Percentiles rank a stretch among this genome's conserved stretches.
Evolutionary conservation across 2,113 vertebrate species (phyloP).

Genomic region (Trematocara unimaculatum): DNA sequence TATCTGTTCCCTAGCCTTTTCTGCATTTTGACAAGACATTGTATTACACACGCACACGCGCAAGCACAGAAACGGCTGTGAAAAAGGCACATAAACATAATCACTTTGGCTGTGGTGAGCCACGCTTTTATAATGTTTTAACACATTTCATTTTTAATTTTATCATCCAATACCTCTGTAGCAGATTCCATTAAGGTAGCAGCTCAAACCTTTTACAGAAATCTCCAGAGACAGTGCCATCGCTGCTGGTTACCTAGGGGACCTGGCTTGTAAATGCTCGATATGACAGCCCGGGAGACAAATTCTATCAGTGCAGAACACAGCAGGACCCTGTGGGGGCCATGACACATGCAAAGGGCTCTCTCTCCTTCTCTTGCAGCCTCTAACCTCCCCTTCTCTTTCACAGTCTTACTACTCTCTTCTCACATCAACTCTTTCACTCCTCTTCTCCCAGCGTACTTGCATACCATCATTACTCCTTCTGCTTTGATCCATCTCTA

Average conservation of each 20-base stretch:
- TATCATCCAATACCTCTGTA: constrained; percentile 7
- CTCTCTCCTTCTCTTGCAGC: constrained; percentile 13
- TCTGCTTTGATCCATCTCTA: constrained; percentile 61
- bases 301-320: constrained; percentile 38
- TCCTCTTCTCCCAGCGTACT: background rate
- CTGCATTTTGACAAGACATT: background rate
- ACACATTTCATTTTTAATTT: constrained; percentile 10
- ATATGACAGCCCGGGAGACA: constrained; percentile 26
- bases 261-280: constrained; percentile 12
- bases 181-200: constrained; percentile 6
- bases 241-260: constrained; percentile 34
- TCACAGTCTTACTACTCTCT: constrained; percentile 3
- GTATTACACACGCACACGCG: background rate
- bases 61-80: background rate
- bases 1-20: background rate
- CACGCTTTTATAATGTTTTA: background rate
- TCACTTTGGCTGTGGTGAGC: background rate
- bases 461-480: constrained; percentile 48
- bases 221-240: constrained; percentile 1
- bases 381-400: constrained; percentile 2
- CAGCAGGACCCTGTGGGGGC: constrained; percentile 20
- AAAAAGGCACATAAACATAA: background rate
- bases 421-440: background rate
- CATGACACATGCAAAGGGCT: constrained; percentile 43
- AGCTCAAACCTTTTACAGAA: constrained; percentile 11